phyloP scores from a whole-genome alignment of 2,113 vertebrate genomes.

The Nyctereutes procyonoides region DNA sequence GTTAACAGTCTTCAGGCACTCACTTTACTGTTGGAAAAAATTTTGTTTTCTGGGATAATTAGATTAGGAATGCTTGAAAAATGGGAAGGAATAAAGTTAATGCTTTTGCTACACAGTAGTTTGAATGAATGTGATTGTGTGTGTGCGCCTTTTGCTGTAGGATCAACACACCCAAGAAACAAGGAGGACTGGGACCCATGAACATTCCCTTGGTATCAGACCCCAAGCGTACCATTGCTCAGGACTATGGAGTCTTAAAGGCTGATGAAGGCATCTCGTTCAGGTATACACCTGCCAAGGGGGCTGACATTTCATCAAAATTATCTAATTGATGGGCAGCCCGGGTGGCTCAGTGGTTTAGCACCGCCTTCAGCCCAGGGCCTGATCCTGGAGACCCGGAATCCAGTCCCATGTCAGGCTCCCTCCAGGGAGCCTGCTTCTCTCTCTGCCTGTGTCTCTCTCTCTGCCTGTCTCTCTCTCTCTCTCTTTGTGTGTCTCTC shows the following conservation, averaged over 20 bases:
- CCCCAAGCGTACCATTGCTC: conserved; percentile 91
- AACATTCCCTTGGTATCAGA: conserved; percentile 96
- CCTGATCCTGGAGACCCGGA: too few relatives aligned
- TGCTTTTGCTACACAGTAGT: not conserved
- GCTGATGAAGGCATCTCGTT: conserved; percentile 97
- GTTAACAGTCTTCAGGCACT: not conserved
- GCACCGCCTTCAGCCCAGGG: too few relatives aligned
- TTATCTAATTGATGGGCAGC: not conserved
- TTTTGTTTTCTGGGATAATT: not conserved
- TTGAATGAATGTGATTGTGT: conserved; percentile 38
- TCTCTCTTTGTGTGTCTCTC: too few relatives aligned
- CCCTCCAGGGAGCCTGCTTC: too few relatives aligned
- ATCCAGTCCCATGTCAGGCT: too few relatives aligned
- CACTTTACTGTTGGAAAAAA: not conserved
- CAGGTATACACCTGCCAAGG: conserved; percentile 87
- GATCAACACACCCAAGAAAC: conserved; percentile 95
- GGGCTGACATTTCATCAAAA: not conserved
- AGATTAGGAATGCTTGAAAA: not conserved
- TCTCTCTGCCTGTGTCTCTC: too few relatives aligned
- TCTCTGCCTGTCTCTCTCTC: too few relatives aligned
- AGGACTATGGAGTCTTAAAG: conserved; percentile 96
- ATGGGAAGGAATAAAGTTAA: not conserved
- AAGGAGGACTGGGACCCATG: conserved; percentile 96
- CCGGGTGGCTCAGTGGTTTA: too few relatives aligned
- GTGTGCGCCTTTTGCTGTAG: conserved; percentile 80